Percentiles rank a stretch among this genome's conserved stretches.
Conservation (phyloP, 2,113 vertebrate species). For the Felis chaus region DNA sequence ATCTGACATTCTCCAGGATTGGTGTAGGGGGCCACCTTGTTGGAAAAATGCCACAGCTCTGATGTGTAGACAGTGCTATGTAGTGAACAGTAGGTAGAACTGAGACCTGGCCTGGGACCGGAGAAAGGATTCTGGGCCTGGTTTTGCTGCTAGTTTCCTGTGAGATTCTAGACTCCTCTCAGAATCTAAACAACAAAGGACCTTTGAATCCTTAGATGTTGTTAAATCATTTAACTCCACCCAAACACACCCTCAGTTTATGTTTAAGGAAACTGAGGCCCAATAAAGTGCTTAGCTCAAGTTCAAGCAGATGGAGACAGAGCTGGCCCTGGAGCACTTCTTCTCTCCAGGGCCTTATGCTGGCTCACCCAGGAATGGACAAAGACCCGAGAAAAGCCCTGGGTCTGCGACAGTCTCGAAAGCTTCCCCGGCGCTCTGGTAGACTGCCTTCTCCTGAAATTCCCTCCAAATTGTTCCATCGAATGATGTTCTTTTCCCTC, state of each 20-base stretch:
- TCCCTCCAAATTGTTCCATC: not conserved
- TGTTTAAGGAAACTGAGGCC: not conserved
- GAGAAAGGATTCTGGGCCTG: not conserved
- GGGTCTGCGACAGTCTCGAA: not conserved
- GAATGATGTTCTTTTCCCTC: not conserved
- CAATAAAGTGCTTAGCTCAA: not conserved
- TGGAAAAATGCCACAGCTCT: not conserved
- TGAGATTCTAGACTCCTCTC: not conserved
- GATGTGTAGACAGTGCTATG: no score
- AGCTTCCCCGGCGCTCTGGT: not conserved
- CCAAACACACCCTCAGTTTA: not conserved
- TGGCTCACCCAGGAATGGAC: not conserved
- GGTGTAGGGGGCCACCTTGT: not conserved
- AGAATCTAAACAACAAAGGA: not conserved
- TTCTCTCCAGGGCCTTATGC: not conserved
- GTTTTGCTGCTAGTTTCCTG: not conserved
- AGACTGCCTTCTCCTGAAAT: not conserved
- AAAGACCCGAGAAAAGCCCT: not conserved
- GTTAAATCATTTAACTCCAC: not conserved
- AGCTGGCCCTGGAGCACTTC: fast-evolving
- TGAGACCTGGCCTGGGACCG: not conserved
- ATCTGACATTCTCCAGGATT: no score
- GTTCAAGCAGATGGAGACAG: not conserved
- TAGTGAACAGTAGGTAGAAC: not conserved
- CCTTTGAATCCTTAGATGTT: not conserved